Conservation (phyloP, 2,113 vertebrate species). For the Corynorhinus townsendii region DNA sequence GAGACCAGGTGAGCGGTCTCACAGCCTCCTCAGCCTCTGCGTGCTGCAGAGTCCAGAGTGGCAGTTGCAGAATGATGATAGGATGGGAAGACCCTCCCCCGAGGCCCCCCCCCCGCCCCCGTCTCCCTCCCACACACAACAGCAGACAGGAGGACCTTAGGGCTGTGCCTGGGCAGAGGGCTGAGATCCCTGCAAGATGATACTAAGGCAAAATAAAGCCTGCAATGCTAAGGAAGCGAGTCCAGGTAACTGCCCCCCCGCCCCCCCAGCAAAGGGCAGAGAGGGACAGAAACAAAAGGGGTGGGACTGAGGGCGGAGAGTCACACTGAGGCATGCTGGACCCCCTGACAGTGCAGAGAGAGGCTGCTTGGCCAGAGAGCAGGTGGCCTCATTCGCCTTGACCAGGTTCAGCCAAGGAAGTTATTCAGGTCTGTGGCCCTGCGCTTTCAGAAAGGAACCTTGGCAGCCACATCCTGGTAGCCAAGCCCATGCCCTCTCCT, state of each 20-base stretch:
- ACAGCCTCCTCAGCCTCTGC: not conserved
- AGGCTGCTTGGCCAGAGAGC: slow-evolving; percentile 67
- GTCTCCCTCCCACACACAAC: not conserved
- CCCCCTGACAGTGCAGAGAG: slow-evolving; percentile 39
- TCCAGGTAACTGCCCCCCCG: not conserved
- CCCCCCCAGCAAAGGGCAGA: slow-evolving; percentile 1
- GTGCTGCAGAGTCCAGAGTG: not conserved
- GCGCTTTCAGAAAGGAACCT: slow-evolving; percentile 34
- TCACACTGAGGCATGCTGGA: not conserved
- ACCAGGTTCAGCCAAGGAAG: slow-evolving; percentile 70
- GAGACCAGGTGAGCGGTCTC: not conserved
- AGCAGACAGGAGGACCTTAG: not conserved
- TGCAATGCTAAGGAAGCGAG: not conserved
- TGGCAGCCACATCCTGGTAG: not conserved
- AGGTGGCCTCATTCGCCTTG: slow-evolving; percentile 70
- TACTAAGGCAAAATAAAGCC: not conserved
- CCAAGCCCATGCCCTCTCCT: not conserved
- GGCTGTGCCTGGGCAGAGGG: not conserved
- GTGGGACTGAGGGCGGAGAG: not conserved
- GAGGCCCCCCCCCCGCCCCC: too few relatives aligned
- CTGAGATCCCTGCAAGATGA: not conserved
- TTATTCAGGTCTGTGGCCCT: slow-evolving; percentile 73
- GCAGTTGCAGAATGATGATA: not conserved
- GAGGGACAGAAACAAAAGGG: not conserved
- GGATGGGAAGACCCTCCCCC: not conserved